phyloP scores from a whole-genome alignment of 2,797 vertebrate species.

The Spizella passerina region DNA sequence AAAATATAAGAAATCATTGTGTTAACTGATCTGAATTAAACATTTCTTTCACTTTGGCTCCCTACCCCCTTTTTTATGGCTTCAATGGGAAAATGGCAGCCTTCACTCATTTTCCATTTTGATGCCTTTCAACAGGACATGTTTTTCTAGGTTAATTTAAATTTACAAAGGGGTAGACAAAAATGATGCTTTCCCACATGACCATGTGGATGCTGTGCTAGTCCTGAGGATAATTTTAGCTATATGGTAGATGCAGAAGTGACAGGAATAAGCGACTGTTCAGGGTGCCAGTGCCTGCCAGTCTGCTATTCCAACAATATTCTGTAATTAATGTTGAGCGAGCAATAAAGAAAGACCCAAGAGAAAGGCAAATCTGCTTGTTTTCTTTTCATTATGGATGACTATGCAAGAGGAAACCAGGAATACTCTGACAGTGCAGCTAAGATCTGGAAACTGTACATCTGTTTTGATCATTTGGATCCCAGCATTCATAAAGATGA shows the following conservation, averaged over 20 bases:
- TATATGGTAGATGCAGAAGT: background rate
- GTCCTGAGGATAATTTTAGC: constrained; percentile 2
- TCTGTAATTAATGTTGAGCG: constrained; percentile 71
- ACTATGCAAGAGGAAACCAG: constrained; percentile 53
- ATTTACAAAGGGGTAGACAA: background rate
- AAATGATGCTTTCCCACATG: background rate
- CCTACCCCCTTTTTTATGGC: background rate
- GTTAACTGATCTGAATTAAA: constrained; percentile 40
- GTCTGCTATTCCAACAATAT: constrained; percentile 58
- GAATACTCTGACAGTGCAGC: constrained; percentile 65
- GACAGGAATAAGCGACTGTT: background rate
- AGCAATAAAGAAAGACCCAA: constrained; percentile 66
- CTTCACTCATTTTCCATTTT: background rate
- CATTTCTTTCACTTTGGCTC: constrained; percentile 16
- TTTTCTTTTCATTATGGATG: constrained; percentile 70
- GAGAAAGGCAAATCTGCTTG: constrained; percentile 68
- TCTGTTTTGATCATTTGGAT: constrained; percentile 74
- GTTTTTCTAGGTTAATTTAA: background rate
- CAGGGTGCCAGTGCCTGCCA: constrained; percentile 38
- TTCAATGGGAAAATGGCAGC: background rate
- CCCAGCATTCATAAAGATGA: constrained; percentile 70
- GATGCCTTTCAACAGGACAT: background rate
- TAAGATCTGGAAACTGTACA: constrained; percentile 71
- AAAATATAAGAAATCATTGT: constrained; percentile 34
- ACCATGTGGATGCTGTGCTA: background rate